phyloP scores from a whole-genome alignment of 2,888 invertebrate genomes.

The Fragum sueziense region DNA sequence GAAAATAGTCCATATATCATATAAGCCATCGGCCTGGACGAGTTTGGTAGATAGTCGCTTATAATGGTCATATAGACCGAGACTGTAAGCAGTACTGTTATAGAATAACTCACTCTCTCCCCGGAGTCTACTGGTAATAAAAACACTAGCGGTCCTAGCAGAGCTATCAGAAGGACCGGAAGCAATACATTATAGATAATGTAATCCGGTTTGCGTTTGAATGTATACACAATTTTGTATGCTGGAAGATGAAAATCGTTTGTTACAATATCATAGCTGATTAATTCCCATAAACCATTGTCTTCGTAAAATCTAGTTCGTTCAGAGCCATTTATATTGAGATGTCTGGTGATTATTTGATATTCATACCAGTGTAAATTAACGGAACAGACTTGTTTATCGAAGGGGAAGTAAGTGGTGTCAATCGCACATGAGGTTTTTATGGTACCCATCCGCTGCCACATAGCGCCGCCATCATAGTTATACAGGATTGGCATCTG shows the following conservation, averaged over 20 bases:
- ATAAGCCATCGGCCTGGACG: slow-evolving; percentile 1
- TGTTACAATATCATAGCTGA: not conserved
- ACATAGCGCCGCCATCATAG: not conserved
- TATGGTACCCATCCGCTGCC: slow-evolving; percentile 5
- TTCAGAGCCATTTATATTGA: not conserved
- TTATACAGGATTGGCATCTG: not conserved
- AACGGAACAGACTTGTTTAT: not conserved
- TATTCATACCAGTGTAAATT: slow-evolving; percentile 1
- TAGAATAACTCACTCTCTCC: not conserved
- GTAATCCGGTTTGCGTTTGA: slow-evolving; percentile 7
- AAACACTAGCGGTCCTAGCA: slow-evolving; percentile 10
- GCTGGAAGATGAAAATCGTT: not conserved
- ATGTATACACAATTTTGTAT: not conserved
- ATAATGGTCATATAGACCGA: slow-evolving; percentile 13
- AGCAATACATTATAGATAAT: not conserved
- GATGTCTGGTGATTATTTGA: not conserved
- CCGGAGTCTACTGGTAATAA: slow-evolving; percentile 5
- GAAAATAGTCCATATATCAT: not conserved
- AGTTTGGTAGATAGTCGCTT: slow-evolving; percentile 1
- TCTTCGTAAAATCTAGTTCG: not conserved
- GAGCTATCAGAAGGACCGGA: slow-evolving; percentile 7
- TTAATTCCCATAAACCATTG: not conserved
- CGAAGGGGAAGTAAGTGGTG: not conserved
- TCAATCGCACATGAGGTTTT: not conserved
- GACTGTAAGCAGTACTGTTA: slow-evolving; percentile 2